Evolutionary conservation across 2,888 invertebrate genomes (phyloP).

Genomic region (Trissoscelio sp.): DNA sequence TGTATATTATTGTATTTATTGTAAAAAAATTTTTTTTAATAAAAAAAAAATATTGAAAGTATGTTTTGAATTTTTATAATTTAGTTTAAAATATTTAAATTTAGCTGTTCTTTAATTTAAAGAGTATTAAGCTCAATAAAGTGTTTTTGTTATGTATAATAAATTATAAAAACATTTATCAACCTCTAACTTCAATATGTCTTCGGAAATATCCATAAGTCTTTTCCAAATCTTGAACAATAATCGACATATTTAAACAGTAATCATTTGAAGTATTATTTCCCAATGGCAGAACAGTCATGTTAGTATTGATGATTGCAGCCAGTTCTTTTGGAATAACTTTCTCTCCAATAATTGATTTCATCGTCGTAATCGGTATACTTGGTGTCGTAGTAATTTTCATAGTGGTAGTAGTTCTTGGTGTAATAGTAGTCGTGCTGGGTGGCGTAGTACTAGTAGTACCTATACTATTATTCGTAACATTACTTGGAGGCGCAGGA

Average conservation of each 20-base stretch:
- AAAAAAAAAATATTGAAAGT: no score
- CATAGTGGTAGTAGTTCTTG: constrained; percentile 26
- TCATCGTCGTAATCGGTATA: constrained; percentile 51
- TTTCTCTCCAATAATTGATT: constrained; percentile 36
- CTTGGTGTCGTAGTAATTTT: not conserved
- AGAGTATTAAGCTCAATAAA: no score
- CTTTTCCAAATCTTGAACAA: constrained; percentile 87
- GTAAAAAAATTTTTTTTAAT: no score
- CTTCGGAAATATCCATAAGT: constrained; percentile 90
- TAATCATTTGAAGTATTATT: constrained; percentile 83
- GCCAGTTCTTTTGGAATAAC: constrained; percentile 44
- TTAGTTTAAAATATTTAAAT: no score
- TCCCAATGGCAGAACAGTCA: constrained; percentile 68
- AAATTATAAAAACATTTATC: not conserved
- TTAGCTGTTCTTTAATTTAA: no score
- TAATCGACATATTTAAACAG: constrained; percentile 86
- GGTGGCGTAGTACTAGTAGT: constrained; percentile 21
- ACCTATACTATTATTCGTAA: not conserved
- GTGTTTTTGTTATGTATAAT: no score
- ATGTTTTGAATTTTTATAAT: no score
- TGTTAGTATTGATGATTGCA: constrained; percentile 40
- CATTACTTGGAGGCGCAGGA: constrained; percentile 19
- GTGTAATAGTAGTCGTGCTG: constrained; percentile 22
- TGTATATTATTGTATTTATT: no score
- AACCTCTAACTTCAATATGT: constrained; percentile 88